Evolutionary conservation across 2,888 invertebrate genomes (phyloP).

Genomic region (Clivina fossor): DNA sequence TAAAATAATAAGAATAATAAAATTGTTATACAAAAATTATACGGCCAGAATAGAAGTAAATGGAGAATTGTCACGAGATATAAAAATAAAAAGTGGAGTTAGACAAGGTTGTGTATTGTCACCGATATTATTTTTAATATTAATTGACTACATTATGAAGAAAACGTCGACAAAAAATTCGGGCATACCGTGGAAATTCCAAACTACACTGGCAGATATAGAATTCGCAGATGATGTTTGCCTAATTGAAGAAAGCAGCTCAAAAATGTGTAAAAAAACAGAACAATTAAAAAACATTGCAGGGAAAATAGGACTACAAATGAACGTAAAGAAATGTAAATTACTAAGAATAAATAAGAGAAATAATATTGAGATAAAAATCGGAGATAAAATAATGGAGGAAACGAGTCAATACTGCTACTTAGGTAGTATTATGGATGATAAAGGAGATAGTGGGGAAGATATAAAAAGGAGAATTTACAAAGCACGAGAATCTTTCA

Average conservation of each 20-base stretch:
- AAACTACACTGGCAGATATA: background rate
- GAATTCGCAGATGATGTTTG: slow-evolving; percentile 4
- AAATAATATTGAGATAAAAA: no score
- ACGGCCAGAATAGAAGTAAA: background rate
- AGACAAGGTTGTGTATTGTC: slow-evolving; percentile 3
- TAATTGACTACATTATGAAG: background rate
- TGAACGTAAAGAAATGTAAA: background rate
- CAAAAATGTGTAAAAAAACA: background rate
- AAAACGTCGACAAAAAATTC: background rate
- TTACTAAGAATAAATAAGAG: no score
- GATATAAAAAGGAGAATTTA: no score
- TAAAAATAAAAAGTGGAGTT: slow-evolving; percentile 1
- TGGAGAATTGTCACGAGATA: background rate
- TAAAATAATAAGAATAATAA: background rate
- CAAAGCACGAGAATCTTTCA: no score
- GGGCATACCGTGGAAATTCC: background rate
- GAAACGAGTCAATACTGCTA: no score
- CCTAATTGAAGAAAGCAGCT: background rate
- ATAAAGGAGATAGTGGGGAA: no score
- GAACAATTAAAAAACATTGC: background rate
- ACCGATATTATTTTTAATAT: background rate
- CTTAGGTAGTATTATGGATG: no score
- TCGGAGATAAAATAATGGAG: no score
- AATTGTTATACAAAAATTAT: background rate
- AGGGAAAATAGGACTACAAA: background rate